Evolutionary conservation across 2,797 vertebrate genomes (phyloP).

Genomic region (Anolis apletophallus): DNA sequence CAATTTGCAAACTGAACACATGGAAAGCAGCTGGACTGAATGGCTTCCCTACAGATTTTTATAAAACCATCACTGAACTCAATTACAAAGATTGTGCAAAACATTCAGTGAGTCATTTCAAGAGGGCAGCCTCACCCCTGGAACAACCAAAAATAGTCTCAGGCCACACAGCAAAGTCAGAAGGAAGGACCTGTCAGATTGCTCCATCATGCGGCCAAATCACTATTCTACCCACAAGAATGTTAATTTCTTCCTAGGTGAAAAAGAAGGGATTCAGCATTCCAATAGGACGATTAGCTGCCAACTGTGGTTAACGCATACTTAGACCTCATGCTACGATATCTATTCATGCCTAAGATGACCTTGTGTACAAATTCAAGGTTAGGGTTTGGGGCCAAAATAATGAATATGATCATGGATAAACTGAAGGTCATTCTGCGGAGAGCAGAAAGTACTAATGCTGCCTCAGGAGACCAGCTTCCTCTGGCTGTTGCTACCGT

Average conservation of each 20-base stretch:
- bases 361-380: too few species aligned
- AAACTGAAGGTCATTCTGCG: too few species aligned
- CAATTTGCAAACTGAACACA: constrained; percentile 25
- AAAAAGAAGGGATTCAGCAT: background rate
- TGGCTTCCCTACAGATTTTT: constrained; percentile 21
- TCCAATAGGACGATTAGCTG: background rate
- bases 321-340: background rate
- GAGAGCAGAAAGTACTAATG: too few species aligned
- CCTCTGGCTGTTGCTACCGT: too few species aligned
- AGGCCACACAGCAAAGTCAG: background rate
- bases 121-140: background rate
- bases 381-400: too few species aligned
- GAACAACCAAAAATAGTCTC: constrained; percentile 6
- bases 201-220: constrained; percentile 26
- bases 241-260: background rate
- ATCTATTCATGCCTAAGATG: too few species aligned
- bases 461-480: too few species aligned
- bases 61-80: constrained; percentile 26
- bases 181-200: background rate
- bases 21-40: constrained; percentile 8
- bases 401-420: too few species aligned
- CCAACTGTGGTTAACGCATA: background rate
- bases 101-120: constrained; percentile 11
- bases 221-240: background rate
- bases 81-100: constrained; percentile 15